A percentile compares a stretch with the other conserved stretches of the same genome.
These are phyloP conservation scores for Eumeta japonica DNA, from an alignment of 1,140 invertebrate genomes.

Conservation along the genomic window DNA sequence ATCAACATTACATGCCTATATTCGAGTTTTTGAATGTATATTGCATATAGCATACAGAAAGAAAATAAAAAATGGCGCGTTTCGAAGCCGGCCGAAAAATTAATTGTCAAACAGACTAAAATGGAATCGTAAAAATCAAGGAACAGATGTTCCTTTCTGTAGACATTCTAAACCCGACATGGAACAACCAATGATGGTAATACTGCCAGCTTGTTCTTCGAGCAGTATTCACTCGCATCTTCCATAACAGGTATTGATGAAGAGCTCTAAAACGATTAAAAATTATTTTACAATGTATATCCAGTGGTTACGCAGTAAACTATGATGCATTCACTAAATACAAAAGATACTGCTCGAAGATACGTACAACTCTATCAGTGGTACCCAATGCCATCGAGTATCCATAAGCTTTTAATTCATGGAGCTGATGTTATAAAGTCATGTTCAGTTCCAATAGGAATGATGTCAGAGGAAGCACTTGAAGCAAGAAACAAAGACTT, in stretches of 20 bases:
- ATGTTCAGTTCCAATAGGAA: background rate
- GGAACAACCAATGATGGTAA: slow-evolving; percentile 36
- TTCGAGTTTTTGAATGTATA: too few species aligned
- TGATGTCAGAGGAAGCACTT: slow-evolving; percentile 27
- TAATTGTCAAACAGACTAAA: slow-evolving; percentile 5
- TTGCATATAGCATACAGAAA: too few species aligned
- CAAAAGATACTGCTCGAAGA: background rate
- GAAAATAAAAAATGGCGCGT: too few species aligned
- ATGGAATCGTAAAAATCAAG: slow-evolving; percentile 10
- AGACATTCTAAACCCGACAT: slow-evolving; percentile 14
- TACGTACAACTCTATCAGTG: slow-evolving; percentile 5
- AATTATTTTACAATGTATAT: slow-evolving; percentile 23
- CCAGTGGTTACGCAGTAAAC: slow-evolving; percentile 14
- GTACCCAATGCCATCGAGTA: slow-evolving; percentile 5
- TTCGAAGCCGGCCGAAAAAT: too few species aligned
- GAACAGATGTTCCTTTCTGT: slow-evolving; percentile 11
- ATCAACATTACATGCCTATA: too few species aligned
- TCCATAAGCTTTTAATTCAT: slow-evolving; percentile 9
- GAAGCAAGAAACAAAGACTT: slow-evolving; percentile 29
- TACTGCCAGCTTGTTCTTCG: slow-evolving; percentile 30
- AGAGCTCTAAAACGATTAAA: slow-evolving; percentile 24
- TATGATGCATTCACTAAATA: slow-evolving; percentile 4
- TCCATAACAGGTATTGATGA: slow-evolving; percentile 31
- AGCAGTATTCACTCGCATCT: slow-evolving; percentile 19
- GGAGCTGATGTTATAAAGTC: background rate